These are phyloP conservation scores for Halyomorpha halys DNA, from an alignment of 1,140 invertebrate species.

Conservation along the genomic window DNA sequence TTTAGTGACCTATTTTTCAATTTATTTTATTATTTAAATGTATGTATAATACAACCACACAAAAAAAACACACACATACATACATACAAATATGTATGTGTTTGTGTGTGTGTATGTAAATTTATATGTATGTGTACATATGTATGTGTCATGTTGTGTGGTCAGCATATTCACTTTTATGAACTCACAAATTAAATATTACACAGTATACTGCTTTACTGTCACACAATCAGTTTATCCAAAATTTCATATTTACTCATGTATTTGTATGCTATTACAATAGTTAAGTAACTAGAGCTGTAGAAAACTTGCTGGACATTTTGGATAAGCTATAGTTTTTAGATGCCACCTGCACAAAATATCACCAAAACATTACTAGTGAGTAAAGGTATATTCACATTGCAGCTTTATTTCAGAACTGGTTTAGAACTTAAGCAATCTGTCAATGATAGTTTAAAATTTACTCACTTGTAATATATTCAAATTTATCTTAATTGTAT, in stretches of 20 bases:
- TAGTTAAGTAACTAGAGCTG: not conserved
- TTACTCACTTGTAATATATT: constrained; percentile 9
- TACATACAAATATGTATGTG: not conserved
- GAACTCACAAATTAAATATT: constrained; percentile 1
- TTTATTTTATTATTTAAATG: too few relatives aligned
- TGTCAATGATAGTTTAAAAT: too few relatives aligned
- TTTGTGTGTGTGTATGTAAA: constrained; percentile 9
- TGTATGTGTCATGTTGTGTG: constrained; percentile 7
- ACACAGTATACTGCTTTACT: constrained; percentile 1
- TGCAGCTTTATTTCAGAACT: too few relatives aligned
- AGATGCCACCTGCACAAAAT: constrained; percentile 10
- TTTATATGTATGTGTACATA: not conserved
- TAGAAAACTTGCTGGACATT: not conserved
- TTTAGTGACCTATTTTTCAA: too few relatives aligned
- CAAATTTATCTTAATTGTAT: constrained; percentile 1
- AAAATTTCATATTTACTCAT: constrained; percentile 9
- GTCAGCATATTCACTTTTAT: constrained; percentile 9
- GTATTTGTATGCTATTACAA: not conserved
- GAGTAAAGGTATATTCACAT: not conserved
- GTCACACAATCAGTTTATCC: constrained; percentile 12
- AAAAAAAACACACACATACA: not conserved
- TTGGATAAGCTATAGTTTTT: constrained; percentile 17
- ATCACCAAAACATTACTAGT: not conserved
- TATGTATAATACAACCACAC: too few relatives aligned
- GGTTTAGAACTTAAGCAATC: too few relatives aligned